These are phyloP conservation scores for Ploceus nigricollis DNA, from an alignment of 2,113 vertebrate genomes.

Conservation along the genomic window DNA sequence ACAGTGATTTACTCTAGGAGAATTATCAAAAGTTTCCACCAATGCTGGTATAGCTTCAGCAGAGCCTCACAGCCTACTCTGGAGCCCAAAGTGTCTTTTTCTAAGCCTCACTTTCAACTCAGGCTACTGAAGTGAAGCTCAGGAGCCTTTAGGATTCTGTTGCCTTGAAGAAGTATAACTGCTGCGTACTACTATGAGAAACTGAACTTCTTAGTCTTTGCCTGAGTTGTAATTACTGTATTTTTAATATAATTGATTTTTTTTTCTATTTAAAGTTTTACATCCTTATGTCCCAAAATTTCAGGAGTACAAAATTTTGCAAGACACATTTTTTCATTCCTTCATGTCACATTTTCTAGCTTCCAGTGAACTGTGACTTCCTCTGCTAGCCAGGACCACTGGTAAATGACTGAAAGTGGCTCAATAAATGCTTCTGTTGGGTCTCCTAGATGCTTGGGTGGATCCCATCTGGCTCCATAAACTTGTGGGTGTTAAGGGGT, in stretches of 20 bases:
- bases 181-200: not conserved
- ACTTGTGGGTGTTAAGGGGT: too few relatives aligned
- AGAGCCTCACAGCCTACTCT: not conserved
- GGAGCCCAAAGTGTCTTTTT: not conserved
- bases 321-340: not conserved
- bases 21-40: not conserved
- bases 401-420: not conserved
- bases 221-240: not conserved
- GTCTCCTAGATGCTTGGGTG: not conserved
- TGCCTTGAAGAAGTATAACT: not conserved
- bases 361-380: not conserved
- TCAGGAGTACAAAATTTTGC: not conserved
- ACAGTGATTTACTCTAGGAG: not conserved
- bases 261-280: not conserved
- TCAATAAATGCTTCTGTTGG: accelerated
- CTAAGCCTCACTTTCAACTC: not conserved
- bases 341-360: not conserved
- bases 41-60: not conserved
- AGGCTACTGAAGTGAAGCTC: not conserved
- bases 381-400: not conserved
- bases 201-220: not conserved
- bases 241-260: not conserved
- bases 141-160: not conserved
- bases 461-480: not conserved
- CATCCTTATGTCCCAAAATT: not conserved